These are phyloP conservation scores for Thelaira solivaga DNA, from an alignment of 2,888 invertebrate species.

Conservation along the genomic window DNA sequence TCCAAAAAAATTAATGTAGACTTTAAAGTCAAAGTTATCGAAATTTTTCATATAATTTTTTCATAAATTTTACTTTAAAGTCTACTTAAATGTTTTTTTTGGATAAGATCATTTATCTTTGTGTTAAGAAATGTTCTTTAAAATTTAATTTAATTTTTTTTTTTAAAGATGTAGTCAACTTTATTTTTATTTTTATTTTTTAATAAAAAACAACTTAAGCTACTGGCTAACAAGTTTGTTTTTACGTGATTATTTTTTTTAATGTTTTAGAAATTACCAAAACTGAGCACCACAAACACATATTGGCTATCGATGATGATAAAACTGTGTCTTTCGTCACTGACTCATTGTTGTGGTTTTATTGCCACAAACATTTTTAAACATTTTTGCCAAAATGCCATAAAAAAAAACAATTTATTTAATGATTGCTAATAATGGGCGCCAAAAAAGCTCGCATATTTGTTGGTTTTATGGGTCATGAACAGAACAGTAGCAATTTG, in stretches of 20 bases:
- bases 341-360: conserved; percentile 40
- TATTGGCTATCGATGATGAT: too few species aligned
- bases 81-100: too few species aligned
- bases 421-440: conserved; percentile 51
- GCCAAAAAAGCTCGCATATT: conserved; percentile 30
- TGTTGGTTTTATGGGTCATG: conserved; percentile 51
- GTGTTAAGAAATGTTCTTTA: neutral
- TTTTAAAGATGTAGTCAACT: neutral
- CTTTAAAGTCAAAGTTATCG: too few species aligned
- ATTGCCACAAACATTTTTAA: conserved; percentile 37
- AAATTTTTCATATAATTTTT: too few species aligned
- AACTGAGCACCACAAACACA: neutral
- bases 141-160: neutral
- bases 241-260: conserved; percentile 27
- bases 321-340: conserved; percentile 7
- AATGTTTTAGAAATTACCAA: conserved; percentile 32
- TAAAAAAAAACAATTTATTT: conserved; percentile 11
- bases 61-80: too few species aligned
- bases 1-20: too few species aligned
- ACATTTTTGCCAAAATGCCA: conserved; percentile 39
- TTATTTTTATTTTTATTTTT: too few species aligned
- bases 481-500: conserved; percentile 51
- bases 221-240: neutral
- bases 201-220: neutral
- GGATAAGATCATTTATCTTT: too few species aligned